Percentiles rank a stretch among this genome's conserved stretches.
These are phyloP conservation scores for Aurelia sp. DNA, from an alignment of 30 jellyfish, hydroid and myxozoan genomes.

Conservation along the genomic window DNA sequence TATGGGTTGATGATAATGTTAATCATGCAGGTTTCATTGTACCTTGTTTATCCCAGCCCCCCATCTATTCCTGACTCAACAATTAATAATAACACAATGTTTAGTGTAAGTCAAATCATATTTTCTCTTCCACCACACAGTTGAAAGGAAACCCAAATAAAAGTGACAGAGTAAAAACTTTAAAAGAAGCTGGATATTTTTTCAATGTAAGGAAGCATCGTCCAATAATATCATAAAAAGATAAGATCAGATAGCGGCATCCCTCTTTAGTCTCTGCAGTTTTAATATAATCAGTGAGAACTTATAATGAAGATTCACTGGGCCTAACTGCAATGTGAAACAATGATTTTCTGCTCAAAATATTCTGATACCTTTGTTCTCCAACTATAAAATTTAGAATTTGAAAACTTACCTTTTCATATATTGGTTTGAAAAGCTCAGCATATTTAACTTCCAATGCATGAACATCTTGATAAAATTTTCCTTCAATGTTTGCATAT, in stretches of 20 bases:
- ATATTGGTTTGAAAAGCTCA: slow-evolving; percentile 76
- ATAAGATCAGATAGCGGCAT: slow-evolving; percentile 41
- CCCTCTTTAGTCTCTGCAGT: slow-evolving; percentile 15
- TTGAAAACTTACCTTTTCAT: slow-evolving; percentile 56
- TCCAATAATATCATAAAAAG: slow-evolving; percentile 11
- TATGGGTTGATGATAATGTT: too few species aligned
- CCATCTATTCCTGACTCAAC: too few species aligned
- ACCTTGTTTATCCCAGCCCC: too few species aligned
- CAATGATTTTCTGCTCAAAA: neutral
- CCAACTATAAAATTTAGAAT: neutral
- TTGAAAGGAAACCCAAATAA: too few species aligned
- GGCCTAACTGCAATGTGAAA: slow-evolving; percentile 39
- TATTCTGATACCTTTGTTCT: too few species aligned
- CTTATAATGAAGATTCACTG: slow-evolving; percentile 1
- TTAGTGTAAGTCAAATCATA: too few species aligned
- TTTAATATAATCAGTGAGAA: slow-evolving; percentile 12
- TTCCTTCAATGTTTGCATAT: slow-evolving; percentile 83
- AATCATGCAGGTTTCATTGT: too few species aligned
- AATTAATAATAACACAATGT: too few species aligned
- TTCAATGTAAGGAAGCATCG: slow-evolving; percentile 28
- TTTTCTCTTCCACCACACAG: too few species aligned
- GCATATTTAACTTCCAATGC: slow-evolving; percentile 88
- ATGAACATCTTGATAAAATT: slow-evolving; percentile 89
- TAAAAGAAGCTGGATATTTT: too few species aligned
- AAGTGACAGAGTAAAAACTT: too few species aligned